Conservation (phyloP, 2,888 invertebrate genomes). For the Charanyca ferruginea region DNA sequence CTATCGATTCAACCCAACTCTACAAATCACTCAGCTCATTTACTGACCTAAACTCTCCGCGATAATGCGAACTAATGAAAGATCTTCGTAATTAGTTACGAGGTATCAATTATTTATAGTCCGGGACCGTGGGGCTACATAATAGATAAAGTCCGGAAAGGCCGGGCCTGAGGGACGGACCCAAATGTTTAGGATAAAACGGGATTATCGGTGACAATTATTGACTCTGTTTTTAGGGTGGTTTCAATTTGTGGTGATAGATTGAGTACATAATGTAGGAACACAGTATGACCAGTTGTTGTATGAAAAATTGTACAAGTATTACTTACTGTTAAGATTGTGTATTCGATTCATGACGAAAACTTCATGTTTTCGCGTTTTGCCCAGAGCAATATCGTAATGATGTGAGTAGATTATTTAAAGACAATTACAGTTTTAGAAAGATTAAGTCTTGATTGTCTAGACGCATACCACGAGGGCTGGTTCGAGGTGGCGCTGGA, state of each 20-base stretch:
- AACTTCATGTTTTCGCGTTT: no score
- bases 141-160: slow-evolving; percentile 63
- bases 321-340: no score
- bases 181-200: slow-evolving; percentile 53
- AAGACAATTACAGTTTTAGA: no score
- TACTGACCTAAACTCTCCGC: slow-evolving; percentile 59
- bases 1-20: slow-evolving; percentile 23
- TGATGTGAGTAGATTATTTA: no score
- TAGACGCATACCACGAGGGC: no score
- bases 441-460: no score
- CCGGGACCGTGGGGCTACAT: slow-evolving; percentile 58
- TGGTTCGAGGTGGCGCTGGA: no score
- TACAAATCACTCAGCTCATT: slow-evolving; percentile 66
- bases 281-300: no score
- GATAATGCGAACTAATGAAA: slow-evolving; percentile 75
- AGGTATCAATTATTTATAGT: slow-evolving; percentile 81
- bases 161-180: slow-evolving; percentile 51
- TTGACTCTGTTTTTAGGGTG: slow-evolving; percentile 49
- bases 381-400: no score
- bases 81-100: slow-evolving; percentile 78
- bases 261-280: slow-evolving; percentile 1
- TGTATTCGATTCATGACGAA: no score
- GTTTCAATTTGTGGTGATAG: slow-evolving; percentile 33
- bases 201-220: slow-evolving; percentile 62
- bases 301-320: no score